Evolutionary conservation across 2,113 vertebrate species (phyloP), one percentile per base, ranked within the genome.

Genomic region (Perognathus longimembris): DNA sequence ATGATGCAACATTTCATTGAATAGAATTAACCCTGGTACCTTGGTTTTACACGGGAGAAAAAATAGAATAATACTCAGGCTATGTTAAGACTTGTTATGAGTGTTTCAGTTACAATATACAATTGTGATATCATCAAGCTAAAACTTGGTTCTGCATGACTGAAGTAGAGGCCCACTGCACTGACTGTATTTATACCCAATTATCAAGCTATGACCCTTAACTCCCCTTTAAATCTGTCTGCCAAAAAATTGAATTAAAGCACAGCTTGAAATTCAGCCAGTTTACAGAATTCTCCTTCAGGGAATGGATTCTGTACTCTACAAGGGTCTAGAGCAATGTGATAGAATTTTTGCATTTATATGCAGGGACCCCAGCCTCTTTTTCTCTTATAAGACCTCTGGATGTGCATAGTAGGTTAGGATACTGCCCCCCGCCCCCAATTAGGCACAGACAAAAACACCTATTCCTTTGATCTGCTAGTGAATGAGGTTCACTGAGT

Each of bases 241-340:
- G 97, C 97, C 98, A 98, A 98, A 97, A 97, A 92, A 45, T 61
- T 96, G 93, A 95, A 97, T 98, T 98, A 97, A 98, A 98, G 96
- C 90, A 92, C 87, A 88, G 79, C 90, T 97, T 97, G 96, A 98
- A 98, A 97, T 95, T 69, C 88, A 97, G 92, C 93, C 95, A 97
- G 64, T 93, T 97, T 97, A 86, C 86, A 97, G 95, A 97, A 97
- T 96, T 97, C 93, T 97, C 83, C 79, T 90, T 95, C 97, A 95
- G 93, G 79, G 92, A 96, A 97, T 42, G 36, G 95, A 96, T 93
- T 97, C 85, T 84, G 38, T 83, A 5, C 61, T 85, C 85, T 96
- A 7, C 54, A n/a, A 76, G 64, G 79, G 92, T 96, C 88, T 93
- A 93, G 90, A 97, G 93, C 93, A 95, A 95, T 94, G 50, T 92